Evolutionary conservation across 2,113 vertebrate species (phyloP).

Genomic region (Cynopterus brachyotis): DNA sequence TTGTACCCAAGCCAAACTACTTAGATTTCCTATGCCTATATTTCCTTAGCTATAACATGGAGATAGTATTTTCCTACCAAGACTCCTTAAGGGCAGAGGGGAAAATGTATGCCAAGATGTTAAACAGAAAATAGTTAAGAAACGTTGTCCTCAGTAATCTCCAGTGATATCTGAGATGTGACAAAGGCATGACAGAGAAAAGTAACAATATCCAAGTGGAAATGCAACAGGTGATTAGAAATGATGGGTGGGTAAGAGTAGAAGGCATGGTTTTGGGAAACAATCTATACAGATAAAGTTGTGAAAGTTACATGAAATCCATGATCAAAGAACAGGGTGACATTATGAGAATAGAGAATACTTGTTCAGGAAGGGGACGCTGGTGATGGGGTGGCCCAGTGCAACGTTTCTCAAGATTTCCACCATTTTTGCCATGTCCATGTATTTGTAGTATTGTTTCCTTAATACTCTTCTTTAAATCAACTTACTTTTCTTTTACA

Average conservation of each 20-base stretch:
- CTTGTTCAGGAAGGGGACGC: too few relatives aligned
- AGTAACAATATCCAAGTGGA: not conserved
- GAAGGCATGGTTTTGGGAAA: not conserved
- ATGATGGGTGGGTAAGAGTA: not conserved
- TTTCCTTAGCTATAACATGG: not conserved
- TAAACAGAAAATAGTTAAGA: not conserved
- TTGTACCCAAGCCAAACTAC: too few relatives aligned
- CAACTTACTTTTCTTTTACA: not conserved
- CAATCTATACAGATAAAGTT: not conserved
- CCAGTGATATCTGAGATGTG: not conserved
- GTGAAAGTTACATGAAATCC: not conserved
- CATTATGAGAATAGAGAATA: not conserved
- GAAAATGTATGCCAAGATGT: not conserved
- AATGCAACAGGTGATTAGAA: not conserved
- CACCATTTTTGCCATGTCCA: not conserved
- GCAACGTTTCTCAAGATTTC: not conserved
- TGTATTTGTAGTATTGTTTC: not conserved
- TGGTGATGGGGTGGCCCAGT: not conserved
- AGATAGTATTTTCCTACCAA: not conserved
- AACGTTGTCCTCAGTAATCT: not conserved
- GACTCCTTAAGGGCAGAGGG: not conserved
- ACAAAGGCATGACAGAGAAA: not conserved
- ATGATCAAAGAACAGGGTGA: not conserved
- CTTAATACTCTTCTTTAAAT: not conserved
- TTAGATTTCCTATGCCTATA: not conserved